phyloP scores from a whole-genome alignment of 2,888 invertebrate genomes.

The Euplexia lucipara region DNA sequence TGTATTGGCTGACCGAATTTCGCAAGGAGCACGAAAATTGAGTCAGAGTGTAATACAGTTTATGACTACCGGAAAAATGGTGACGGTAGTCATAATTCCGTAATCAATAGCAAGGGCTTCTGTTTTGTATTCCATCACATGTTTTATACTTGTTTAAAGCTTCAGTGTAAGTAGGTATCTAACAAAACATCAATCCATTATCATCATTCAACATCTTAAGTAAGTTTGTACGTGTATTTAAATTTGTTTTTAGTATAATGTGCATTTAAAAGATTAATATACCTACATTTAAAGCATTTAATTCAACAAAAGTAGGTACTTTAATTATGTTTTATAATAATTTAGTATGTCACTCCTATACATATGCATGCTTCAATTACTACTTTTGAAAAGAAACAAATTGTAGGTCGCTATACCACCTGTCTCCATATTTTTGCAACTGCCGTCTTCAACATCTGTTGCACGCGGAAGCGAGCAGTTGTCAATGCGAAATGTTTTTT shows the following conservation, averaged over 20 bases:
- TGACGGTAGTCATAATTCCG: too few relatives aligned
- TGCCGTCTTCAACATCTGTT: conserved; percentile 63
- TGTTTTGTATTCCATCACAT: too few relatives aligned
- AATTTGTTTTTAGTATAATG: too few relatives aligned
- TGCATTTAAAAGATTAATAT: too few relatives aligned
- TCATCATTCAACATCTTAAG: too few relatives aligned
- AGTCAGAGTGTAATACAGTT: not conserved
- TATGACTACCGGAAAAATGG: not conserved
- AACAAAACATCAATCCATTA: not conserved
- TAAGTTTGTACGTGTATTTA: too few relatives aligned
- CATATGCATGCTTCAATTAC: conserved; percentile 51
- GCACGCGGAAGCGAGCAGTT: conserved; percentile 61
- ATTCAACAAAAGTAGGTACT: conserved; percentile 21
- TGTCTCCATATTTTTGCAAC: conserved; percentile 66
- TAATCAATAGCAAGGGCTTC: too few relatives aligned
- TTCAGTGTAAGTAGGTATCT: too few relatives aligned
- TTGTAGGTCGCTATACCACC: conserved; percentile 65
- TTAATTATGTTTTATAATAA: conserved; percentile 9
- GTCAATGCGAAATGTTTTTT: conserved; percentile 57
- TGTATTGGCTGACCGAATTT: conserved; percentile 17
- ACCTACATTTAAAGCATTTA: too few relatives aligned
- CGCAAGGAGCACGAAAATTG: not conserved
- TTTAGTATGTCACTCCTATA: conserved; percentile 31
- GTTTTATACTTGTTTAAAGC: not conserved
- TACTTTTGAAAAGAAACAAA: conserved; percentile 57